Percentiles rank a stretch among this genome's conserved stretches.
phyloP scores from a whole-genome alignment of 1,140 invertebrate genomes.

The Drosophila truncata region DNA sequence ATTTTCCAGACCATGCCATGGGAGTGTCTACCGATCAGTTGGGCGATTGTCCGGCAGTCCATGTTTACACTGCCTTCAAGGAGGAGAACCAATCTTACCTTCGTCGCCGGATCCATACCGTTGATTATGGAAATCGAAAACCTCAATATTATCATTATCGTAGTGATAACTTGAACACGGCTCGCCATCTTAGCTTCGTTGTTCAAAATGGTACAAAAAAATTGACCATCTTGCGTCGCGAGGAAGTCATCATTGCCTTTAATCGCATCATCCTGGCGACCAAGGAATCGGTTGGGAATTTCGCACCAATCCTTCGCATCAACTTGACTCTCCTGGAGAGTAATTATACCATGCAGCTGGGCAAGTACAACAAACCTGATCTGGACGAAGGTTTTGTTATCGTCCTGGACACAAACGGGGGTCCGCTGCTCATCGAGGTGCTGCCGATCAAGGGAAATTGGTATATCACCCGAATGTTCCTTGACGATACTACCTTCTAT shows the following conservation, averaged over 20 bases:
- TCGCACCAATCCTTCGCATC: constrained; percentile 1
- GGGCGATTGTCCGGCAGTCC: constrained; percentile 28
- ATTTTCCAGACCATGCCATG: constrained; percentile 46
- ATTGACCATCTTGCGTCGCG: constrained; percentile 22
- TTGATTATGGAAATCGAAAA: rapidly evolving
- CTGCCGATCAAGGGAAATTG: constrained; percentile 29
- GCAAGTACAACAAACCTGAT: neutral
- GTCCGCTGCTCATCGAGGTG: constrained; percentile 8
- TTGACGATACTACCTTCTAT: neutral
- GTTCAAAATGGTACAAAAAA: neutral
- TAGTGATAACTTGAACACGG: neutral
- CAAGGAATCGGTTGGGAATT: rapidly evolving
- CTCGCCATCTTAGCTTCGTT: neutral
- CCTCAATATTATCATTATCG: neutral
- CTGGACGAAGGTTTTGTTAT: constrained; percentile 13
- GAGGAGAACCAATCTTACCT: constrained; percentile 6
- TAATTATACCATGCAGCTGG: neutral
- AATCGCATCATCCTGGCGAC: neutral
- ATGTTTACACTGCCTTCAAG: constrained; percentile 51
- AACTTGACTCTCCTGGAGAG: neutral
- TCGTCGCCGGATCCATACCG: constrained; percentile 13
- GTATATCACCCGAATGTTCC: constrained; percentile 5
- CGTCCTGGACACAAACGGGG: neutral
- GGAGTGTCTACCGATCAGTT: constrained; percentile 8
- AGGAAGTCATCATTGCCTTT: constrained; percentile 1